phyloP scores from a whole-genome alignment of 2,113 vertebrate species.

The Fregetta grallaria region DNA sequence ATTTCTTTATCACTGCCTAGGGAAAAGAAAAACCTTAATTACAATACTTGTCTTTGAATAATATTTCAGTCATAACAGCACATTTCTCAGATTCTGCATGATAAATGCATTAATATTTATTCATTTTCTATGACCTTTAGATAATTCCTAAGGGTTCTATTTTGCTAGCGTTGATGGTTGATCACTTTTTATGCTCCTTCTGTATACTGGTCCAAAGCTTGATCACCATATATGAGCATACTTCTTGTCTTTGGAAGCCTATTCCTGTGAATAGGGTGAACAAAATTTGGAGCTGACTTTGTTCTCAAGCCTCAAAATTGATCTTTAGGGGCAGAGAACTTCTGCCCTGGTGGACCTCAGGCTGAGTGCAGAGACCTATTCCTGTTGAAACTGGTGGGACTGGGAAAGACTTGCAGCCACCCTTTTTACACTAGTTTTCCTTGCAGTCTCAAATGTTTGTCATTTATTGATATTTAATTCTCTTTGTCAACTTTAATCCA shows the following conservation, averaged over 20 bases:
- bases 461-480: not conserved
- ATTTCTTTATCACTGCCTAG: slow-evolving; percentile 68
- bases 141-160: slow-evolving; percentile 66
- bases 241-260: not conserved
- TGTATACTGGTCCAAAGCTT: not conserved
- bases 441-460: not conserved
- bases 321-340: not conserved
- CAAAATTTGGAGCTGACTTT: not conserved
- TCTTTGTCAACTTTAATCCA: not conserved
- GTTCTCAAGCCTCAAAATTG: not conserved
- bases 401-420: not conserved
- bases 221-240: not conserved
- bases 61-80: slow-evolving; percentile 76
- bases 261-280: not conserved
- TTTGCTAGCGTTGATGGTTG: slow-evolving; percentile 66
- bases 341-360: not conserved
- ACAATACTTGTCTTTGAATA: slow-evolving; percentile 77
- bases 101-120: slow-evolving; percentile 78
- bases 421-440: not conserved
- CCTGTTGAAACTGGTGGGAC: not conserved
- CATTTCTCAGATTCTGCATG: slow-evolving; percentile 74
- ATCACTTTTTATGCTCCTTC: slow-evolving; percentile 47
- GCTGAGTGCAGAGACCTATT: not conserved
- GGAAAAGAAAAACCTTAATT: slow-evolving; percentile 76
- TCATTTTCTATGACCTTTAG: slow-evolving; percentile 75